Conservation (phyloP, 2,113 vertebrate species). For the Glaucomys volans region DNA sequence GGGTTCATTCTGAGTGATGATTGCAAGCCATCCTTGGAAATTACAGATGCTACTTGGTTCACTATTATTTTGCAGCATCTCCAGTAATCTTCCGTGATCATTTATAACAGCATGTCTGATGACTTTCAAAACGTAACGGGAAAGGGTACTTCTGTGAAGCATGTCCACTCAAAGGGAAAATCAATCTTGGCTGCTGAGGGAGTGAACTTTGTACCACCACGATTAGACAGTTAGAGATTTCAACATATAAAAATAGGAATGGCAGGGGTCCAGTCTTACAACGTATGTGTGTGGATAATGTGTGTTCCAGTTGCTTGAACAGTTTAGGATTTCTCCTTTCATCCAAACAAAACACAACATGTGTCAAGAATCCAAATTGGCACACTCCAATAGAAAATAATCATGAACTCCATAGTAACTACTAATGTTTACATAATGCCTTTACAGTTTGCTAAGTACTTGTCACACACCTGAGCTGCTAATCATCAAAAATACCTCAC, state of each 20-base stretch:
- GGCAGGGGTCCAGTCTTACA: slow-evolving; percentile 63
- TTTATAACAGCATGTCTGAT: slow-evolving; percentile 89
- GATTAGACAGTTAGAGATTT: slow-evolving; percentile 83
- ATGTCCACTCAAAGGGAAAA: slow-evolving; percentile 87
- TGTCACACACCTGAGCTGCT: slow-evolving; percentile 75
- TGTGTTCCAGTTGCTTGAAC: slow-evolving; percentile 64
- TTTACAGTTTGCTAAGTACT: slow-evolving; percentile 67
- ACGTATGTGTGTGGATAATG: slow-evolving; percentile 33
- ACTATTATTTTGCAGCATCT: slow-evolving; percentile 89
- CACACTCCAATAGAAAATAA: slow-evolving; percentile 63
- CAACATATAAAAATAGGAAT: slow-evolving; percentile 76
- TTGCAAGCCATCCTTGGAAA: slow-evolving; percentile 88
- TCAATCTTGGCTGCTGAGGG: slow-evolving; percentile 86
- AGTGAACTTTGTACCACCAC: slow-evolving; percentile 77
- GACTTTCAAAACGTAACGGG: slow-evolving; percentile 89
- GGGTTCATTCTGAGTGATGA: slow-evolving; percentile 88
- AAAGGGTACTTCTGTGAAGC: slow-evolving; percentile 87
- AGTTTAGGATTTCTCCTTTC: slow-evolving; percentile 67
- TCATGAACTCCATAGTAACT: slow-evolving; percentile 62
- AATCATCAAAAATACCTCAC: slow-evolving; percentile 62
- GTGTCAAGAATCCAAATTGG: slow-evolving; percentile 72
- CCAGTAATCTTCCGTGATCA: slow-evolving; percentile 89
- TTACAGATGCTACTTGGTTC: slow-evolving; percentile 88
- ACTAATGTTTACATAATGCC: slow-evolving; percentile 72
- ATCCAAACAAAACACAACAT: slow-evolving; percentile 67